Evolutionary conservation across 2,113 vertebrate species (phyloP).

Genomic region (Ursus arctos): DNA sequence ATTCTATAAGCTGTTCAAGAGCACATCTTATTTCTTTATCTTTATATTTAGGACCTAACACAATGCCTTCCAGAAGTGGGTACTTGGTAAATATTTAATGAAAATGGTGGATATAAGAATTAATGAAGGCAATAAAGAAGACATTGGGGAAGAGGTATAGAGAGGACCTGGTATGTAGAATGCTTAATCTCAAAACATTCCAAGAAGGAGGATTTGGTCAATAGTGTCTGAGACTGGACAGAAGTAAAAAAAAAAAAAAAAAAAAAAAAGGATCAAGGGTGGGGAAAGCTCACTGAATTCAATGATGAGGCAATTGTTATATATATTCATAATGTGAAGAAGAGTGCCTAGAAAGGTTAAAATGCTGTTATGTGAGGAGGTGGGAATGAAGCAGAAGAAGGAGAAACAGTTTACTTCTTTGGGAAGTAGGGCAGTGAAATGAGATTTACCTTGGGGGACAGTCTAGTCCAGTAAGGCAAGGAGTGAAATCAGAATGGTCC

Average conservation of each 20-base stretch:
- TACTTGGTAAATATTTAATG: not conserved
- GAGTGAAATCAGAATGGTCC: not conserved
- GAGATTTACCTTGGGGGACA: not conserved
- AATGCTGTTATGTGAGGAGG: not conserved
- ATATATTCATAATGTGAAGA: not conserved
- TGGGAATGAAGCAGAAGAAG: not conserved
- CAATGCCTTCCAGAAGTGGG: not conserved
- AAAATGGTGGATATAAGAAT: not conserved
- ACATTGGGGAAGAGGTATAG: not conserved
- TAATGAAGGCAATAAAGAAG: not conserved
- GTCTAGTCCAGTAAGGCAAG: not conserved
- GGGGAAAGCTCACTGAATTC: not conserved
- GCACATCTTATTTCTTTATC: not conserved
- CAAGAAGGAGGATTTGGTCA: not conserved
- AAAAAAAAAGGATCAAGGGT: not conserved
- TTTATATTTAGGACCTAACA: not conserved
- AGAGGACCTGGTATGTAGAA: not conserved
- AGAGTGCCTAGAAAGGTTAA: not conserved
- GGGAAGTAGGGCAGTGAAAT: not conserved
- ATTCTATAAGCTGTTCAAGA: not conserved
- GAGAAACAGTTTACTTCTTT: not conserved
- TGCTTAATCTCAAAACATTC: not conserved
- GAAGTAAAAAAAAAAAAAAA: not conserved
- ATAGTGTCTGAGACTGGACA: not conserved
- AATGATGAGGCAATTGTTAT: not conserved